Evolutionary conservation across 2,113 vertebrate genomes (phyloP), one percentile per base, ranked within the genome.

Genomic region (Silurus glanis): DNA sequence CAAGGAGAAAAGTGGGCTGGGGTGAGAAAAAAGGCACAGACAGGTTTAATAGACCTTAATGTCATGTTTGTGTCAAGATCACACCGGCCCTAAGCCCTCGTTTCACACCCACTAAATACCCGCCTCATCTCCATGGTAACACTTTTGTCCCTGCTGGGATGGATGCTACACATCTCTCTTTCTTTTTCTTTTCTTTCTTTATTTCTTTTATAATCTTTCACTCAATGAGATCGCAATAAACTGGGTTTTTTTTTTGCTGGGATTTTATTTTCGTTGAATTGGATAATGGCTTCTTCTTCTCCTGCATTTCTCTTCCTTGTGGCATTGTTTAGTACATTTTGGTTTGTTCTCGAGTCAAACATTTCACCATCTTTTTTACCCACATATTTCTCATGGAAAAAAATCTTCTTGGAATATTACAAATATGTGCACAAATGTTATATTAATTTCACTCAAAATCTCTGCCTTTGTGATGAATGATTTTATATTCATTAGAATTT

Each of bases 61-160:
- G 69, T 64, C n/a, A 78, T 83, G 80, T 85, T 64, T 78, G 23
- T 37, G 53, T 56, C 23, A 67, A 28, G 16, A 81, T 56, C 59
- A 56, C 58, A 49, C 47, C 14, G 5, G 45, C 90, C 55, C 74
- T 10, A 62, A 90, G 37, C 91, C 87, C 67, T 80, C 87, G 82
- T 92, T 92, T 94, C 93, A 89, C 92, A 93, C 91, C 88, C 87
- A 58, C 71, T 83, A 45, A 58, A 71, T 59, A 81, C 83, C 90
- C 62, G 14, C 23, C 86, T 78, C 90, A 89, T 89, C 81, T 87
- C 67, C 82, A 84, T 56, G 78, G 56, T 87, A 83, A 84, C 75
- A 62, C 53, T 55, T 84, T 81, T 87, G 37, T 56, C 55, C 23
- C 25, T n/a, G 28, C 86, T 76, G 69, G 16, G 56, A 72, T 53